phyloP scores from a whole-genome alignment of 1,140 invertebrate species.

The Formica selysi region DNA sequence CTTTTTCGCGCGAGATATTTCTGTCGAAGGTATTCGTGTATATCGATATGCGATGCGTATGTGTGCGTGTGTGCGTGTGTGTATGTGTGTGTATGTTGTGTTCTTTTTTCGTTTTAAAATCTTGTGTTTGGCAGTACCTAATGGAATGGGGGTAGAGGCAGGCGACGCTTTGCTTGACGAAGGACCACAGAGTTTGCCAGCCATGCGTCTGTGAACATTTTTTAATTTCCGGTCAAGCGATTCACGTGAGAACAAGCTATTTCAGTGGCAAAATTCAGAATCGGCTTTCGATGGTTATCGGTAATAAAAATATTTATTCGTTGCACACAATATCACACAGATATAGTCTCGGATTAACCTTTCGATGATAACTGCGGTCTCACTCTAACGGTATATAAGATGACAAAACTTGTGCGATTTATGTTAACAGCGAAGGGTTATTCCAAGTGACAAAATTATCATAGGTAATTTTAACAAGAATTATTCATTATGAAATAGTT shows the following conservation, averaged over 20 bases:
- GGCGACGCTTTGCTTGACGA: constrained; percentile 86
- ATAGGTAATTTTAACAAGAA: background rate
- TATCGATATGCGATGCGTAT: constrained; percentile 33
- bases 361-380: constrained; percentile 39
- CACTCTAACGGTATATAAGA: background rate
- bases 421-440: constrained; percentile 54
- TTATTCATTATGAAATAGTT: constrained; percentile 11
- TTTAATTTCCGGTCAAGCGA: constrained; percentile 83
- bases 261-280: constrained; percentile 52
- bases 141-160: constrained; percentile 87
- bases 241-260: constrained; percentile 68
- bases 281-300: constrained; percentile 15
- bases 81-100: background rate
- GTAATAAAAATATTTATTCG: constrained; percentile 27
- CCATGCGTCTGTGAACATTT: constrained; percentile 87
- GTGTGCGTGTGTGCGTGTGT: background rate
- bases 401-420: constrained; percentile 35
- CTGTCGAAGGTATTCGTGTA: constrained; percentile 61
- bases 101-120: constrained; percentile 63
- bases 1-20: constrained; percentile 67
- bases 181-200: constrained; percentile 87
- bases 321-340: background rate
- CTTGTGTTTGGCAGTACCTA: constrained; percentile 82
- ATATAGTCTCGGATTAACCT: constrained; percentile 45
- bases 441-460: constrained; percentile 46